These are phyloP conservation scores for Troilus luridus DNA, from an alignment of 2,888 invertebrate genomes.

Conservation along the genomic window DNA sequence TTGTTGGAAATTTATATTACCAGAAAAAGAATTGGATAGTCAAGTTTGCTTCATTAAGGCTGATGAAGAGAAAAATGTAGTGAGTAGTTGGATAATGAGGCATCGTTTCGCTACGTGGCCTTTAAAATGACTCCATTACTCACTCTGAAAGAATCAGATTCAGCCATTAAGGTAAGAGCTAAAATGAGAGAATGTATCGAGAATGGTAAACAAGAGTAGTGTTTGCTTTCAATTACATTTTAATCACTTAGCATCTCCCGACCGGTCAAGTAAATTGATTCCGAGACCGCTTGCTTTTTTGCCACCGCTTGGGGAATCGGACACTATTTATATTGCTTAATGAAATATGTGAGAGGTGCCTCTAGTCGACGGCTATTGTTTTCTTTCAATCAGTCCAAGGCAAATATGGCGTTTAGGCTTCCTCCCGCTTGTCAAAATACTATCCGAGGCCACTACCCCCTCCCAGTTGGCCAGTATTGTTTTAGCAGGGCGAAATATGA, in stretches of 20 bases:
- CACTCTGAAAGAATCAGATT: not conserved
- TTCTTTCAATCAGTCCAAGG: slow-evolving; percentile 63
- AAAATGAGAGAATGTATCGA: slow-evolving; percentile 41
- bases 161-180: slow-evolving; percentile 31
- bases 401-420: slow-evolving; percentile 49
- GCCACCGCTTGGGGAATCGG: slow-evolving; percentile 53
- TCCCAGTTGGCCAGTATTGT: not conserved
- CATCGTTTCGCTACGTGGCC: not conserved
- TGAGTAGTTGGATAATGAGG: not conserved
- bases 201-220: slow-evolving; percentile 50
- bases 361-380: slow-evolving; percentile 58
- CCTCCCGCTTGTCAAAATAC: slow-evolving; percentile 45
- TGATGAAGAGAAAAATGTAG: not conserved
- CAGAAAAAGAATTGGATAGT: not conserved
- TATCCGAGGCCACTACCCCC: not conserved
- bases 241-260: slow-evolving; percentile 64
- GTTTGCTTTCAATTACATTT: slow-evolving; percentile 65
- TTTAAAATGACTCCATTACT: not conserved
- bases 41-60: not conserved
- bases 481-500: slow-evolving; percentile 18
- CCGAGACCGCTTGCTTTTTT: slow-evolving; percentile 37
- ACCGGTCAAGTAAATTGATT: slow-evolving; percentile 63
- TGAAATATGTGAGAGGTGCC: slow-evolving; percentile 63
- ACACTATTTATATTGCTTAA: slow-evolving; percentile 64
- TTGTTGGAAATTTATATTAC: not conserved